Evolutionary conservation across 2,888 invertebrate species (phyloP).

Genomic region (Troides oblongomaculatus): DNA sequence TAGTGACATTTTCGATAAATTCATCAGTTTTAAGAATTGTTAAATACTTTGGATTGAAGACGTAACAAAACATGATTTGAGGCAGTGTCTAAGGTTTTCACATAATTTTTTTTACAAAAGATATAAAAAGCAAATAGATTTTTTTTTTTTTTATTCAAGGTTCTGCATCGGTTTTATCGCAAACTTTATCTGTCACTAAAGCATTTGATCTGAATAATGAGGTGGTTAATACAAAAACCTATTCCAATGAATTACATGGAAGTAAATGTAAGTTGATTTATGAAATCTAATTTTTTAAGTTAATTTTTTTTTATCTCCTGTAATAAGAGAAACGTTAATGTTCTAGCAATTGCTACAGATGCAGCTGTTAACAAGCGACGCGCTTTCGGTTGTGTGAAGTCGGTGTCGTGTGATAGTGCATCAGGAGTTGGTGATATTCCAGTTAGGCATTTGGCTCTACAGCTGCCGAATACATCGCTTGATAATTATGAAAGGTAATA

Average conservation of each 20-base stretch:
- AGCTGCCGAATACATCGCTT: conserved; percentile 52
- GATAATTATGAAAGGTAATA: conserved; percentile 50
- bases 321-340: too few relatives aligned
- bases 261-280: conserved; percentile 14
- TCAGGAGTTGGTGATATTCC: conserved; percentile 48
- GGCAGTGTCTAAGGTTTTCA: too few relatives aligned
- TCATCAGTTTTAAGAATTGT: too few relatives aligned
- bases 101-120: too few relatives aligned
- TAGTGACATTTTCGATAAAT: too few relatives aligned
- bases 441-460: conserved; percentile 60
- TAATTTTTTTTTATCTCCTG: too few relatives aligned
- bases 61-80: too few relatives aligned
- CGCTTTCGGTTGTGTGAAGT: conserved; percentile 45
- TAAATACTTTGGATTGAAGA: too few relatives aligned
- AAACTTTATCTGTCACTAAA: conserved; percentile 33
- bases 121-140: too few relatives aligned
- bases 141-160: neutral
- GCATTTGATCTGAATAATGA: conserved; percentile 30
- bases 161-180: conserved; percentile 9
- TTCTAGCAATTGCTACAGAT: conserved; percentile 52
- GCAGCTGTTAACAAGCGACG: conserved; percentile 39
- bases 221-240: conserved; percentile 32
- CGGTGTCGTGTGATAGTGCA: conserved; percentile 51
- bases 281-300: too few relatives aligned
- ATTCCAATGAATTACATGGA: conserved; percentile 9